Base-by-base conservation (phyloP, 1,140 invertebrate species). In the Drosophila insularis region DNA sequence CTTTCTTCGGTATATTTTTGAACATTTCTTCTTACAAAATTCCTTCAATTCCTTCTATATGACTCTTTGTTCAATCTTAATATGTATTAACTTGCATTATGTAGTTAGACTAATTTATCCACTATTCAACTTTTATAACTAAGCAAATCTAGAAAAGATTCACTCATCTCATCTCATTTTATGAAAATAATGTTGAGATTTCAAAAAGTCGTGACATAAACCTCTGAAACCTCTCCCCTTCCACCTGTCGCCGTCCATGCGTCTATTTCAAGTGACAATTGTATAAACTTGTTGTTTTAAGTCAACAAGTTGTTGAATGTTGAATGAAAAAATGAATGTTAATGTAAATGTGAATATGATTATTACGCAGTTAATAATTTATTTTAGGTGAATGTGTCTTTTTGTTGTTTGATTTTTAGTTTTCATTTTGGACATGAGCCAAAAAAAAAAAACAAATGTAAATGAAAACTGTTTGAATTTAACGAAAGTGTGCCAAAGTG, bases 291-390 rank as follows among this genome's bases (percentile, higher is more conserved):
- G 63, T 74, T 61, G 46, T 37, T 78, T 78, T 60, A 13, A 37
- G 74, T 37, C 77, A 86, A 78, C 81, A 86, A 58, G 74, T 85
- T 81, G 81, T 31, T 43, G 78, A 32, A 32, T 32, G 2, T 23
- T 35, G 58, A 61, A 43, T 64, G 70, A 71, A 64, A 81, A 86
- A 50, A 14, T 21, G 21, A 43, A n/a, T 50, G 17, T 50, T 50
- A 50, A 84, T 56, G 60, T 69, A 43, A 71, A 54, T 68, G 63
- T 68, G 40, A 39, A 74, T 70, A 70, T 71, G 72, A 79, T 76
- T 82, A 82, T 68, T 87, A 78, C 82, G 82, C 82, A 76, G 60
- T 86, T 71, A 62, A 32, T 58, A 50, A 81, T 64, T 50, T 66
- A 81, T 78, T 79, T 76, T 58, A 40, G 53, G 65, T 66, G 62